phyloP scores from a whole-genome alignment of 1,140 invertebrate genomes.

The Drosophila ohnishii region DNA sequence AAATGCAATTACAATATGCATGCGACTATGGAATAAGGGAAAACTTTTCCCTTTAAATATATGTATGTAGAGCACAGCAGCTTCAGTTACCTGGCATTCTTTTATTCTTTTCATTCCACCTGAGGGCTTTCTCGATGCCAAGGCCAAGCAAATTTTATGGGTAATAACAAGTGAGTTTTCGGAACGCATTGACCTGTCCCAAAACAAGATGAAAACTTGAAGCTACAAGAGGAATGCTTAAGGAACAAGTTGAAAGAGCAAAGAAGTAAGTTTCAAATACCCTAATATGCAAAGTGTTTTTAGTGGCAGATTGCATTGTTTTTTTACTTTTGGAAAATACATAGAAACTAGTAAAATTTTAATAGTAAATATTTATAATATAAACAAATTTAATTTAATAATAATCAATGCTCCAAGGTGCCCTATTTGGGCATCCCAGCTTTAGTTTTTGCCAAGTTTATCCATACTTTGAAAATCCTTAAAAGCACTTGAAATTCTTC shows the following conservation, averaged over 20 bases:
- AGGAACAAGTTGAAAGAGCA: conserved; percentile 10
- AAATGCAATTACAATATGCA: conserved; percentile 68
- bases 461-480: no score
- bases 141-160: conserved; percentile 62
- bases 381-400: not conserved
- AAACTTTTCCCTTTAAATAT: conserved; percentile 40
- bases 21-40: conserved; percentile 6
- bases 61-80: not conserved
- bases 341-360: not conserved
- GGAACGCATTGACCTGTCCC: conserved; percentile 68
- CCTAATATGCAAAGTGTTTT: not conserved
- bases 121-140: conserved; percentile 13
- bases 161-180: conserved; percentile 46
- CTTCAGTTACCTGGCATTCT: conserved; percentile 2
- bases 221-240: conserved; percentile 9
- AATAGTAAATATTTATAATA: not conserved
- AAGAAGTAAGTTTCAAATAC: conserved; percentile 14
- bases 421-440: not conserved
- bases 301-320: no score
- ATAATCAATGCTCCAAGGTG: not conserved
- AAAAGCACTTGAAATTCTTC: no score
- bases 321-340: conserved; percentile 3
- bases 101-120: conserved; percentile 14
- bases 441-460: no score
- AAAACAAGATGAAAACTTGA: conserved; percentile 31